These are phyloP conservation scores for Uropsilus gracilis DNA, from an alignment of 2,113 vertebrate species.

Conservation along the genomic window DNA sequence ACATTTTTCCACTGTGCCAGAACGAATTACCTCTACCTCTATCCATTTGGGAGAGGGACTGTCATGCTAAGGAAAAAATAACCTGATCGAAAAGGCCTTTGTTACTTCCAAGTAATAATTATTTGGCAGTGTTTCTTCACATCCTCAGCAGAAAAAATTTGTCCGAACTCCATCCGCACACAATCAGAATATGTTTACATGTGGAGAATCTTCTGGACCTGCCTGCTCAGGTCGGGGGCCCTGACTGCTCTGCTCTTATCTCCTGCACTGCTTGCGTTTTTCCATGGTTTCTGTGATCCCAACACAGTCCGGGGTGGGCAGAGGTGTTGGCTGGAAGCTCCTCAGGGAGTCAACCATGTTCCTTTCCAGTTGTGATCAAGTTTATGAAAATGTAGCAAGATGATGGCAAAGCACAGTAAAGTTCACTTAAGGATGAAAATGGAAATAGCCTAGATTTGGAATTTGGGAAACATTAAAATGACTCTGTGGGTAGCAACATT, in stretches of 20 bases:
- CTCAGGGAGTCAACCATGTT: not conserved
- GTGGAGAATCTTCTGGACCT: not conserved
- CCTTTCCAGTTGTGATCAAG: not conserved
- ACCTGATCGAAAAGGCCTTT: conserved; percentile 66
- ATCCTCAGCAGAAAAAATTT: conserved; percentile 63
- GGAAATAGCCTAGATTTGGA: not conserved
- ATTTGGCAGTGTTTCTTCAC: conserved; percentile 63
- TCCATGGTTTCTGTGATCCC: not conserved
- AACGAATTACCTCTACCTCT: conserved; percentile 40
- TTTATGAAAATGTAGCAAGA: not conserved
- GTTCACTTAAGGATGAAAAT: conserved; percentile 49
- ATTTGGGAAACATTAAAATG: conserved; percentile 30
- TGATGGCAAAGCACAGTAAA: not conserved
- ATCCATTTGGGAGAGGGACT: conserved; percentile 51
- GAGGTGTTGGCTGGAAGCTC: not conserved
- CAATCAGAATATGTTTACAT: not conserved
- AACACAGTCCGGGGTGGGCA: not conserved
- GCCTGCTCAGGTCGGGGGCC: not conserved
- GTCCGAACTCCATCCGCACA: not conserved
- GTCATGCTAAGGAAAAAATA: conserved; percentile 57
- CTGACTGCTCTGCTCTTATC: not conserved
- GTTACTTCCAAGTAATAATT: conserved; percentile 66
- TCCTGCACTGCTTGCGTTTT: not conserved
- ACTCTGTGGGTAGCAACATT: conserved; percentile 9
- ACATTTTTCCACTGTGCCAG: conserved; percentile 61